phyloP scores from a whole-genome alignment of 2,797 vertebrate genomes.

The Sebastiscus tertius region DNA sequence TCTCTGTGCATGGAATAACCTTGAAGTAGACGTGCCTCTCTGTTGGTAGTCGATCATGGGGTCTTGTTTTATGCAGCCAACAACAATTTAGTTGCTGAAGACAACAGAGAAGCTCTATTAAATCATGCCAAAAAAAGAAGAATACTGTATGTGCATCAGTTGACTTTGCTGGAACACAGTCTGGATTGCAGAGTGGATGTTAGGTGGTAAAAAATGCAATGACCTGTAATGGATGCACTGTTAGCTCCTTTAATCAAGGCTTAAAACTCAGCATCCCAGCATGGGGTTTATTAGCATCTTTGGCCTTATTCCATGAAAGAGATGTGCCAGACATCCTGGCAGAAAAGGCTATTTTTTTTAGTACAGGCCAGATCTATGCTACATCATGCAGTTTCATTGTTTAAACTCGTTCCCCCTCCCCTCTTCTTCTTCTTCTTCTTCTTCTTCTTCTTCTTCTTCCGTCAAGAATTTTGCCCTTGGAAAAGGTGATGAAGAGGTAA shows the following conservation, averaged over 20 bases:
- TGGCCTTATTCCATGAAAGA: slow-evolving; percentile 22
- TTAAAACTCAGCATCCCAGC: slow-evolving; percentile 17
- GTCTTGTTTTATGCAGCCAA: background rate
- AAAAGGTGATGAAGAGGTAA: slow-evolving; percentile 98
- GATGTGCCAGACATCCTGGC: slow-evolving; percentile 25
- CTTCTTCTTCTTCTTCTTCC: slow-evolving; percentile 38
- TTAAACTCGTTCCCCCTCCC: background rate
- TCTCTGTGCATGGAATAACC: background rate
- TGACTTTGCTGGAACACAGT: background rate
- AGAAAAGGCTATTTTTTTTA: background rate
- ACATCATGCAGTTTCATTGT: slow-evolving; percentile 18
- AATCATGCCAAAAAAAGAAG: background rate
- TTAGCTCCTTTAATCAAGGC: slow-evolving; percentile 15
- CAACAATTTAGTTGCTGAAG: background rate
- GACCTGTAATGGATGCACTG: background rate
- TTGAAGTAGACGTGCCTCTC: background rate
- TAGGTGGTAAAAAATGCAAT: background rate
- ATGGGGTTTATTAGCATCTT: slow-evolving; percentile 16
- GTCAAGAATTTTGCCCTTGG: slow-evolving; percentile 96
- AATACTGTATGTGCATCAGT: background rate
- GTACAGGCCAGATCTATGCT: background rate
- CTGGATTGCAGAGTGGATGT: background rate
- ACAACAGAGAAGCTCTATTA: background rate
- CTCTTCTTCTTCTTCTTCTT: background rate
- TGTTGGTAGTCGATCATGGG: background rate